These are phyloP conservation scores for Lasioglossum villosulum DNA, from an alignment of 2,888 invertebrate species.

Conservation along the genomic window DNA sequence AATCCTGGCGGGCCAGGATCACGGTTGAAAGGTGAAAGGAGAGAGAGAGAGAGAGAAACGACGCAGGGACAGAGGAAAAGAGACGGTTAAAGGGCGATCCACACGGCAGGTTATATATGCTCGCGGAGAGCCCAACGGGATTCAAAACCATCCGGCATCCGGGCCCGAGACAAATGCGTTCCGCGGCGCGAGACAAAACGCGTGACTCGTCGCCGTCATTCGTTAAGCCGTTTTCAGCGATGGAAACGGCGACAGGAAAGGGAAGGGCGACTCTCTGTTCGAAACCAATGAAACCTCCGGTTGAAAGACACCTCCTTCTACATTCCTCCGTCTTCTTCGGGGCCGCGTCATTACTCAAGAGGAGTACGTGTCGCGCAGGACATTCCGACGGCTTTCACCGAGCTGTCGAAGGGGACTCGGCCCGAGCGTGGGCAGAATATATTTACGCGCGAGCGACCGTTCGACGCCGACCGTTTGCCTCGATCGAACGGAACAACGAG, in stretches of 20 bases:
- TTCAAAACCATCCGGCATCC: constrained; percentile 68
- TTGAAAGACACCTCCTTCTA: constrained; percentile 67
- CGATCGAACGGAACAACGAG: neutral
- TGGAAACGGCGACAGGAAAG: constrained; percentile 48
- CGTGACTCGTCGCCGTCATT: constrained; percentile 70
- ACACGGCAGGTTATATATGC: constrained; percentile 44
- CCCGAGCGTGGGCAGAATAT: constrained; percentile 45
- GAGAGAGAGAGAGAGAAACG: constrained; percentile 26
- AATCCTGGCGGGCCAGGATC: constrained; percentile 66
- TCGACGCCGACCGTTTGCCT: neutral
- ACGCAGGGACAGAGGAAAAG: constrained; percentile 14
- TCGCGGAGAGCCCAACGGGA: constrained; percentile 59
- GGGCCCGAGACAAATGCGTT: constrained; percentile 75
- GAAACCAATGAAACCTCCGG: constrained; percentile 66
- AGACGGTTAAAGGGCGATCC: constrained; percentile 45
- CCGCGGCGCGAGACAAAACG: constrained; percentile 74
- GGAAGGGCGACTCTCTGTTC: constrained; percentile 47
- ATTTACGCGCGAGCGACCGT: constrained; percentile 5
- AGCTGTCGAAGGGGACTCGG: constrained; percentile 48
- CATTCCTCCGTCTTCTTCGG: constrained; percentile 55
- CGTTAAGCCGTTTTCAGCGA: constrained; percentile 73
- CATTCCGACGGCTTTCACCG: constrained; percentile 56
- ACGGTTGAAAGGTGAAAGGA: constrained; percentile 60
- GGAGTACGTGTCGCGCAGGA: constrained; percentile 71
- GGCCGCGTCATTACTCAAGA: constrained; percentile 71